Conservation (phyloP, 2,113 vertebrate species). For the Polyodon spathula region DNA sequence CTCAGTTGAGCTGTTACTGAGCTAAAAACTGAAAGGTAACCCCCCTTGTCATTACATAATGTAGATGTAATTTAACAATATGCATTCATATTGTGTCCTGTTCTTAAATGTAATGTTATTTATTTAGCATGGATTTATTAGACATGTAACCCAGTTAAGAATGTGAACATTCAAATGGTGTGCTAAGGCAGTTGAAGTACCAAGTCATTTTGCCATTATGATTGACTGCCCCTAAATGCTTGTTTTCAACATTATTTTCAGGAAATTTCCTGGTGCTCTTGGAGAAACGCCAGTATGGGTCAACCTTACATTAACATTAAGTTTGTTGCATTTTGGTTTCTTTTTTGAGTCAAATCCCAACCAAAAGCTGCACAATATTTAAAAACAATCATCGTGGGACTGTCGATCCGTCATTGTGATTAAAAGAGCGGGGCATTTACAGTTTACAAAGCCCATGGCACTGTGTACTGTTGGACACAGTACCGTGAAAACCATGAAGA, state of each 20-base stretch:
- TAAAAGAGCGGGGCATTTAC: constrained; percentile 5
- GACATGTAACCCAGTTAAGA: constrained; percentile 3
- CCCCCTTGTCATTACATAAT: not conserved
- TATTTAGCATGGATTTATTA: constrained; percentile 2
- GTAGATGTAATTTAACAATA: not conserved
- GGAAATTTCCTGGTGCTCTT: no score
- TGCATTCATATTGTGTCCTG: not conserved
- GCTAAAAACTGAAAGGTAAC: no score
- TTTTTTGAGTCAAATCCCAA: not conserved
- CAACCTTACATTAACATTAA: no score
- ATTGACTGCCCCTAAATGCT: not conserved
- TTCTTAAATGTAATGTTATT: constrained; percentile 5
- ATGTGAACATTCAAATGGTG: constrained; percentile 14
- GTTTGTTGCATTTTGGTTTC: not conserved
- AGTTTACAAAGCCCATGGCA: constrained; percentile 1
- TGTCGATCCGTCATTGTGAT: not conserved
- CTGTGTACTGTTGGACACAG: not conserved
- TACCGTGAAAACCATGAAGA: not conserved
- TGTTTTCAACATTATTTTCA: not conserved
- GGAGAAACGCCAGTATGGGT: no score
- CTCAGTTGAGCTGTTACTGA: no score
- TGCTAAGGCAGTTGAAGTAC: not conserved
- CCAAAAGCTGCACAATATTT: not conserved
- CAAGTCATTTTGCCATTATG: not conserved
- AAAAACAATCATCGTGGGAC: not conserved